Percentiles rank a stretch among this genome's conserved stretches.
Evolutionary conservation across 2,113 vertebrate species (phyloP).

Genomic region (Sinocyclocheilus anophthalmus): DNA sequence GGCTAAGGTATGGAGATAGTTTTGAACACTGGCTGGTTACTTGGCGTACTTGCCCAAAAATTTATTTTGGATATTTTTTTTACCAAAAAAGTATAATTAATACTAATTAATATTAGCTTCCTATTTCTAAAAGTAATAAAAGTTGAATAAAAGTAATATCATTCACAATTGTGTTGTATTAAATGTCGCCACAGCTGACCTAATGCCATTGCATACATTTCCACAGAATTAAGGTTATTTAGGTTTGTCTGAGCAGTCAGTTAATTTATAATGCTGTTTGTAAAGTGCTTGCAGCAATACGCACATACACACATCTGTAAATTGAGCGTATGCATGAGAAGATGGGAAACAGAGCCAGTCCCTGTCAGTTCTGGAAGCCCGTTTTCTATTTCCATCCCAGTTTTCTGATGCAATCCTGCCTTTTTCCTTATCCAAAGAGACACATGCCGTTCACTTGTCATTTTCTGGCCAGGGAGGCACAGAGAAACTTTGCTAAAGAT

Average conservation of each 20-base stretch:
- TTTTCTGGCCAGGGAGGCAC: neutral
- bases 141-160: neutral
- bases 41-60: too few species aligned
- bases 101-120: neutral
- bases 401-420: conserved; percentile 7
- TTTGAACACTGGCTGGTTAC: too few species aligned
- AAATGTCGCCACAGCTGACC: neutral
- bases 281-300: neutral
- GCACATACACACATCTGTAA: neutral
- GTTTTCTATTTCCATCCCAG: conserved; percentile 15
- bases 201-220: conserved; percentile 17
- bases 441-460: neutral
- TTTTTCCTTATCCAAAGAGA: conserved; percentile 3
- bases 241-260: conserved; percentile 54
- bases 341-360: neutral
- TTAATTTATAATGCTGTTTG: conserved; percentile 67
- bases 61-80: too few species aligned
- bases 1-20: too few species aligned
- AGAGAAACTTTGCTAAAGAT: conserved; percentile 19
- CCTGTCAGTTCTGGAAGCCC: conserved; percentile 3
- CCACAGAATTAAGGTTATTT: conserved; percentile 60
- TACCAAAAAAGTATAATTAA: too few species aligned
- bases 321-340: conserved; percentile 5
- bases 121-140: neutral
- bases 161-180: neutral